phyloP scores from a whole-genome alignment of 2,888 invertebrate genomes.

The Timandra comae region DNA sequence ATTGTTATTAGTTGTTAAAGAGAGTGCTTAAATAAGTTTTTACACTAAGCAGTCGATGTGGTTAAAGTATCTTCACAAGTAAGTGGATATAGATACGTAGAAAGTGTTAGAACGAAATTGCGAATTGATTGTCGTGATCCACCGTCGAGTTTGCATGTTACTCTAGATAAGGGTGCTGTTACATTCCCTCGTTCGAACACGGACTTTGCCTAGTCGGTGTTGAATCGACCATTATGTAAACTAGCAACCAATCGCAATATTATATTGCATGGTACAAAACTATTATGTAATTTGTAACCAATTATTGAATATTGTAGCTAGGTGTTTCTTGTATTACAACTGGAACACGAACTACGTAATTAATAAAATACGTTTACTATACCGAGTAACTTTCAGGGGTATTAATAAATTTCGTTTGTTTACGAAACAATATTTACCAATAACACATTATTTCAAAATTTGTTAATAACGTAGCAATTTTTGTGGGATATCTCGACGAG shows the following conservation, averaged over 20 bases:
- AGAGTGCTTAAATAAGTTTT: conserved; percentile 8
- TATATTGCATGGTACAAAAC: neutral
- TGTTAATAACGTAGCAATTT: no score
- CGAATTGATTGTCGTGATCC: conserved; percentile 55
- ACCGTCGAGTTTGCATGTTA: conserved; percentile 57
- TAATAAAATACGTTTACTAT: no score
- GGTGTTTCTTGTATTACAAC: no score
- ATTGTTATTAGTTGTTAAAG: conserved; percentile 4
- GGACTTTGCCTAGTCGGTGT: conserved; percentile 28
- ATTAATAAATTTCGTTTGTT: no score
- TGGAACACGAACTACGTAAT: no score
- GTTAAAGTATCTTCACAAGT: conserved; percentile 11
- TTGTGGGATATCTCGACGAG: no score
- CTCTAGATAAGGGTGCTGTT: conserved; percentile 57
- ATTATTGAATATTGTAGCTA: conserved; percentile 15
- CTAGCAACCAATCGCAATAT: conserved; percentile 12
- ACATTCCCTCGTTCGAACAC: conserved; percentile 43
- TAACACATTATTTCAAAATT: no score
- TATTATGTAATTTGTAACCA: no score
- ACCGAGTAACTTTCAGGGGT: no score
- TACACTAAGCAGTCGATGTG: conserved; percentile 13
- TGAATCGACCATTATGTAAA: conserved; percentile 28
- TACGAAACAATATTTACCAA: no score
- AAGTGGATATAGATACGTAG: conserved; percentile 13
- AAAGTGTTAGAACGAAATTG: conserved; percentile 36